Evolutionary conservation across 2,797 vertebrate species (phyloP).

Genomic region (Melanotaenia pygmaea): DNA sequence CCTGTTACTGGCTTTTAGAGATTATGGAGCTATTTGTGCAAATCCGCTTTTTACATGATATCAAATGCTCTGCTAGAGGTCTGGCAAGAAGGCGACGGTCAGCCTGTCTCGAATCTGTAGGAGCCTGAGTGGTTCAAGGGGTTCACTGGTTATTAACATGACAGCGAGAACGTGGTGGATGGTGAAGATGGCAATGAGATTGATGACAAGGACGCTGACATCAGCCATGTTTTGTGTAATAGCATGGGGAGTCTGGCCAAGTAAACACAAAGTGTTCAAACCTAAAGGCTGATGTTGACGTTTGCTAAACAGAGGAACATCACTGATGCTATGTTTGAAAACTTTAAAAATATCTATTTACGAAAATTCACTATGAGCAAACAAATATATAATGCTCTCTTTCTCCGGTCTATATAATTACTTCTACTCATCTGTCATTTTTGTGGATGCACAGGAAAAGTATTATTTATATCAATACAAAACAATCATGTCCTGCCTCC

Average conservation of each 20-base stretch:
- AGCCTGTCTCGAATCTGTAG: conserved; percentile 50
- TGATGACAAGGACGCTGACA: conserved; percentile 56
- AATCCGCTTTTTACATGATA: conserved; percentile 80
- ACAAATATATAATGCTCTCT: background rate
- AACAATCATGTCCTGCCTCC: background rate
- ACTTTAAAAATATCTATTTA: background rate
- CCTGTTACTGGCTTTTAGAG: conserved; percentile 70
- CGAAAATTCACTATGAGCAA: background rate
- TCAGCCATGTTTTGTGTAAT: conserved; percentile 40
- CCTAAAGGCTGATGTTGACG: conserved; percentile 18
- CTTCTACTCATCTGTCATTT: background rate
- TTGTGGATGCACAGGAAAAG: background rate
- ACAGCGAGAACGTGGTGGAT: conserved; percentile 32
- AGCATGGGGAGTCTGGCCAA: conserved; percentile 29
- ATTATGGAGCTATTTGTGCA: conserved; percentile 75
- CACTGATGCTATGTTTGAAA: background rate
- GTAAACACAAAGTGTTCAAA: conserved; percentile 17
- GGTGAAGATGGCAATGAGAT: conserved; percentile 31
- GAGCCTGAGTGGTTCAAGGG: conserved; percentile 56
- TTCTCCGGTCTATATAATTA: background rate
- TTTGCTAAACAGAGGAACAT: background rate
- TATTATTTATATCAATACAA: background rate
- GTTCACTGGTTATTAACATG: conserved; percentile 43
- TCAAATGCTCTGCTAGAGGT: conserved; percentile 66
- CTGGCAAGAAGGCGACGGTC: conserved; percentile 54